Evolutionary conservation across 1,140 invertebrate species (phyloP).

Genomic region (Drosophila trapezifrons): DNA sequence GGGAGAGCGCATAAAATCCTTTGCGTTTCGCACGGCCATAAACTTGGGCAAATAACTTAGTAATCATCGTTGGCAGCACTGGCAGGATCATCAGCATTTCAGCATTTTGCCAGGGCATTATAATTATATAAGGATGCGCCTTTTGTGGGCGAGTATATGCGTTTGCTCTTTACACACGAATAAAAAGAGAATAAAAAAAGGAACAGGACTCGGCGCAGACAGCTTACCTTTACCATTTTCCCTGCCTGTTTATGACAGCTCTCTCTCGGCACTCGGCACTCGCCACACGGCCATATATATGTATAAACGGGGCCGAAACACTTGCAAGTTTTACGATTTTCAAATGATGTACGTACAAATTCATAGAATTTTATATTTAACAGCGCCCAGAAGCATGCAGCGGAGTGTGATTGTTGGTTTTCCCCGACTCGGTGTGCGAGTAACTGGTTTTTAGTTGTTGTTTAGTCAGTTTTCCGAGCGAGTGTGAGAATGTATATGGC

Average conservation of each 20-base stretch:
- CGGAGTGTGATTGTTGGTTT: slow-evolving; percentile 1
- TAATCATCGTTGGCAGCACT: slow-evolving; percentile 49
- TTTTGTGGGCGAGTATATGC: slow-evolving; percentile 20
- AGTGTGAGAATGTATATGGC: slow-evolving; percentile 12
- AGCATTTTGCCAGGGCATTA: slow-evolving; percentile 70
- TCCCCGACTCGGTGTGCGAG: slow-evolving; percentile 6
- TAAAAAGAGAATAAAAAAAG: slow-evolving; percentile 67
- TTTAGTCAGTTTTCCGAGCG: slow-evolving; percentile 37
- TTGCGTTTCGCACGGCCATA: slow-evolving; percentile 65
- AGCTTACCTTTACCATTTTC: slow-evolving; percentile 59
- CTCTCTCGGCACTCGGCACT: slow-evolving; percentile 33
- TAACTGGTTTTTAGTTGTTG: slow-evolving; percentile 66
- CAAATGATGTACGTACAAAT: slow-evolving; percentile 83
- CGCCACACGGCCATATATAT: no score
- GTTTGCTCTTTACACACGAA: slow-evolving; percentile 67
- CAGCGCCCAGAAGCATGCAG: slow-evolving; percentile 70
- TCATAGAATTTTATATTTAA: slow-evolving; percentile 83
- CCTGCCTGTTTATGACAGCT: slow-evolving; percentile 74
- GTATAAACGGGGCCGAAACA: slow-evolving; percentile 38
- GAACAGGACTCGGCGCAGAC: slow-evolving; percentile 26
- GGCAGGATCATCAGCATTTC: slow-evolving; percentile 61
- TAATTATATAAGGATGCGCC: slow-evolving; percentile 67
- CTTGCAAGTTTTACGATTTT: slow-evolving; percentile 82
- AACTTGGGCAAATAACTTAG: slow-evolving; percentile 70
- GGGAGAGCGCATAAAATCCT: slow-evolving; percentile 59